Base-by-base conservation (phyloP, 2,113 vertebrate species). In the Pristiophorus japonicus region DNA sequence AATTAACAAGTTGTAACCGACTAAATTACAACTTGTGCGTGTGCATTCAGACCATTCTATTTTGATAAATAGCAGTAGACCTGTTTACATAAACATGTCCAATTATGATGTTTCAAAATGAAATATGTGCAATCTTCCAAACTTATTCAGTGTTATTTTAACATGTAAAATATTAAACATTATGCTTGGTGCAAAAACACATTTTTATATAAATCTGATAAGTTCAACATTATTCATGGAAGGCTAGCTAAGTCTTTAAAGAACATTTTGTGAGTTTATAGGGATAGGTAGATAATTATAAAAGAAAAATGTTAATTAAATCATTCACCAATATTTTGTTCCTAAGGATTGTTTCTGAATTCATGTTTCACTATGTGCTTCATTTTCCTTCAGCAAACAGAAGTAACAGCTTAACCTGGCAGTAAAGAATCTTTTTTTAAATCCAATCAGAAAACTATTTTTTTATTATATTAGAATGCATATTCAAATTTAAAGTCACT, bases 401-500 rank as follows among this genome's bases (percentile, higher is more conserved):
- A 34, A 73, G 27, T 73, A 34, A 81, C 38, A 81, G 3, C n/a
- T 91, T 91, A 63, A 91, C 59, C 59, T 18, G n/a, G 55, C 88
- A 91, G 62, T n/a, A 92, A 92, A 38, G 34, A 38, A 92, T 62
- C 4, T 92, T 92, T 63, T 78, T 14, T 38, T 42, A 92, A 22
- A 18, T 63, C 30, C 30, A 62, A 62, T 91, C 85, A 88, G 47
- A 88, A 2, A 88, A 55, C 27, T 88, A 30, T 38, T 63, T 92
- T 63, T 63, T 92, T 34, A 92, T 92, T 63, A n/a, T 63, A 12
- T 92, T 63, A 63, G 51, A 30, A 91, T 16, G 27, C 30, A 62
- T 38, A 63, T 92, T 62, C 34, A 92, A 92, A 92, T 92, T 92
- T n/a, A 92, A 92, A 92, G 59, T n/a, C 88, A 92, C n/a, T 92